phyloP scores from a whole-genome alignment of 2,113 vertebrate genomes.

The Cisticola juncidis region DNA sequence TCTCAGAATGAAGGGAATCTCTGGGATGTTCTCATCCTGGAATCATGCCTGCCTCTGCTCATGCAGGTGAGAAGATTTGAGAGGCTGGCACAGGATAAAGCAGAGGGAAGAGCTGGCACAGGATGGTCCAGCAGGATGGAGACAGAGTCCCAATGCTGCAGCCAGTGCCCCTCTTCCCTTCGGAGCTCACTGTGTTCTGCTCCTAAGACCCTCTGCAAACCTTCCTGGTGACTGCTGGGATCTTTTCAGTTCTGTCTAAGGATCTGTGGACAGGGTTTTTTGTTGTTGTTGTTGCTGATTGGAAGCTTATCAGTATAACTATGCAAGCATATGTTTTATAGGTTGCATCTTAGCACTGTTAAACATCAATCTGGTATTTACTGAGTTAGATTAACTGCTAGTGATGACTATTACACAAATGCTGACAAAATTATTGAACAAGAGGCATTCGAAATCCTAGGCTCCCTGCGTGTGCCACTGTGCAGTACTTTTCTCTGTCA shows the following conservation, averaged over 20 bases:
- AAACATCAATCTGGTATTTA: conserved; percentile 14
- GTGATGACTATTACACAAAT: not conserved
- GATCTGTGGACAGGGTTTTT: not conserved
- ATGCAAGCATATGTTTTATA: not conserved
- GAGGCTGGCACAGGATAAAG: not conserved
- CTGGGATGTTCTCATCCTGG: not conserved
- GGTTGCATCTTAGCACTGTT: not conserved
- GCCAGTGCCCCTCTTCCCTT: not conserved
- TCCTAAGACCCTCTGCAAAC: not conserved
- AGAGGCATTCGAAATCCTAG: not conserved
- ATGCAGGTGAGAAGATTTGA: not conserved
- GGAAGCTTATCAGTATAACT: conserved; percentile 15
- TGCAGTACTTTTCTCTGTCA: not conserved
- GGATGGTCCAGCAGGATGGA: not conserved
- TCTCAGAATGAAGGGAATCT: not conserved
- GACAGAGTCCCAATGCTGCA: accelerated
- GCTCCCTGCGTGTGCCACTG: not conserved
- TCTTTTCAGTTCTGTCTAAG: not conserved
- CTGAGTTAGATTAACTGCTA: conserved; percentile 9
- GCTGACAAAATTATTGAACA: conserved; percentile 6
- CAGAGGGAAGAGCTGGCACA: no score
- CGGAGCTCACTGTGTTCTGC: accelerated
- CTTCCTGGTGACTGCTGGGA: not conserved
- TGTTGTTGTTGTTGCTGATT: not conserved
- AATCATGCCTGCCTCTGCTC: accelerated